phyloP scores from a whole-genome alignment of 2,113 vertebrate species.

The Oreocharis arfaki region DNA sequence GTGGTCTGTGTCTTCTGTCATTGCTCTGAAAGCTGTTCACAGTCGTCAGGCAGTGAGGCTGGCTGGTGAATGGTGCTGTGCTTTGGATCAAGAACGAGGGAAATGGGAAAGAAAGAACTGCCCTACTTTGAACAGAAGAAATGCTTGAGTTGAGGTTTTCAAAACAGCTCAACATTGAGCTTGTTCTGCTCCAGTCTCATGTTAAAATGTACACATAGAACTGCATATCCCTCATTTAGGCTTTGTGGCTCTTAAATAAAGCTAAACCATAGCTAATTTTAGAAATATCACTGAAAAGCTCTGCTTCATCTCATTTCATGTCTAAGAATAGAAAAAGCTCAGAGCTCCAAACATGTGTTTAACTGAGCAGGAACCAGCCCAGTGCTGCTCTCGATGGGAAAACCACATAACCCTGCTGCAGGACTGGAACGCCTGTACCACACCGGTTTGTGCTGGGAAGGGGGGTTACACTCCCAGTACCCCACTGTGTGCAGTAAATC shows the following conservation, averaged over 20 bases:
- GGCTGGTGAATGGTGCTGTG: neutral
- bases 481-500: rapidly evolving
- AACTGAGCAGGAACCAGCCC: neutral
- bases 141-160: neutral
- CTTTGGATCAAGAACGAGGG: neutral
- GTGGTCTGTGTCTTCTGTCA: neutral
- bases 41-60: rapidly evolving
- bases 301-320: neutral
- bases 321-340: neutral
- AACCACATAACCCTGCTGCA: neutral
- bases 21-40: neutral
- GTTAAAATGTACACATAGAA: neutral
- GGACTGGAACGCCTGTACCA: neutral
- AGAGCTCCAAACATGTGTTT: neutral
- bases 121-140: neutral
- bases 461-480: neutral
- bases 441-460: neutral
- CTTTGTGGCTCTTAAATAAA: constrained; percentile 3
- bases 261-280: neutral
- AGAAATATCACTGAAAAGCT: neutral
- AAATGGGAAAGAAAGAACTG: neutral
- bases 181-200: neutral
- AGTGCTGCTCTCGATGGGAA: neutral
- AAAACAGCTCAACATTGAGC: neutral
- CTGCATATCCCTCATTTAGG: neutral